phyloP scores from a whole-genome alignment of 2,888 invertebrate species.

The Plebejus argus region DNA sequence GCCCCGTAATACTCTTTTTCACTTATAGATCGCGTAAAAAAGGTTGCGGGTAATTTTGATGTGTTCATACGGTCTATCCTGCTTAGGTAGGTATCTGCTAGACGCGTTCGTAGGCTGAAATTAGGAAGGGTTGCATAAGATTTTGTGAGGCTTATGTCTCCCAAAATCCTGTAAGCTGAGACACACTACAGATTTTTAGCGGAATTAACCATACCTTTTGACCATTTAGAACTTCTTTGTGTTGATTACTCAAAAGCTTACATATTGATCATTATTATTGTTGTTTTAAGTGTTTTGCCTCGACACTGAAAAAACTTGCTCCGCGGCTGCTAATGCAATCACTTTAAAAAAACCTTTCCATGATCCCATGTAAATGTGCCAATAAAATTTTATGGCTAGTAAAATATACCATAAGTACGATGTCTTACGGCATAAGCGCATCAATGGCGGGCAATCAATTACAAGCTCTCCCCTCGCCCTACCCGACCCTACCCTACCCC shows the following conservation, averaged over 20 bases:
- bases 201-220: too few relatives aligned
- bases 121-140: too few relatives aligned
- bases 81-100: too few relatives aligned
- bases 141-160: too few relatives aligned
- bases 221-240: too few relatives aligned
- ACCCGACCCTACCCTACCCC: constrained; percentile 39
- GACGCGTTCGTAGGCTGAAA: too few relatives aligned
- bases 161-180: too few relatives aligned
- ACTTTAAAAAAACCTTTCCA: not conserved
- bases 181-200: too few relatives aligned
- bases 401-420: constrained; percentile 34
- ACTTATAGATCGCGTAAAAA: not conserved
- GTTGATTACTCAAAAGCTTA: too few relatives aligned
- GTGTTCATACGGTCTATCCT: too few relatives aligned
- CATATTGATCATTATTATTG: not conserved
- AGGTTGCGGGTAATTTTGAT: not conserved
- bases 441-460: constrained; percentile 64
- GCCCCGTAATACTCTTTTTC: constrained; percentile 18
- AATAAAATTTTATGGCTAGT: constrained; percentile 26
- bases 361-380: constrained; percentile 12
- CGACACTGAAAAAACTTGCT: not conserved
- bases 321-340: not conserved
- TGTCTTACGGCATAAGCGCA: constrained; percentile 44
- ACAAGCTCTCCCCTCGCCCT: constrained; percentile 41
- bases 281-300: not conserved